phyloP scores from a whole-genome alignment of 2,888 invertebrate genomes.

The Quadriops clusia region DNA sequence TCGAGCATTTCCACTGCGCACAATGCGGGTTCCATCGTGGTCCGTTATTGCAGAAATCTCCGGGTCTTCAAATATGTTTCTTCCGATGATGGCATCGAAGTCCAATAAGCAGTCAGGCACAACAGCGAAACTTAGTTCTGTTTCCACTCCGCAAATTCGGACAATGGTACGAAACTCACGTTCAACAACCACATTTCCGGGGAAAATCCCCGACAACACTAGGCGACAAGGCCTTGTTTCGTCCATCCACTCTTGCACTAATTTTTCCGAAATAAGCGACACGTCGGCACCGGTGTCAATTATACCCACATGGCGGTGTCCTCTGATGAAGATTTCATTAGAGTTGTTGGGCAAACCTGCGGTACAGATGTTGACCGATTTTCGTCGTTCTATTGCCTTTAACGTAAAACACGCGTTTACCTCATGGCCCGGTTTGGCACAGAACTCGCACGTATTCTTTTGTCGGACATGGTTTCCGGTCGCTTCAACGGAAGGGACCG shows the following conservation, averaged over 20 bases:
- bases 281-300: constrained; percentile 12
- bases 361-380: constrained; percentile 11
- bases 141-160: too few relatives aligned
- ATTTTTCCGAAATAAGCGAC: constrained; percentile 11
- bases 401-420: constrained; percentile 12
- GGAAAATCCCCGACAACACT: neutral
- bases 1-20: constrained; percentile 6
- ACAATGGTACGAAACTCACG: too few relatives aligned
- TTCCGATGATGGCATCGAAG: constrained; percentile 11
- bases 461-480: too few relatives aligned
- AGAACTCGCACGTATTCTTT: constrained; percentile 11
- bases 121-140: constrained; percentile 7
- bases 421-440: constrained; percentile 13
- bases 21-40: constrained; percentile 6
- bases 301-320: constrained; percentile 9
- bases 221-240: neutral
- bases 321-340: constrained; percentile 6
- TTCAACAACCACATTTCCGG: too few relatives aligned
- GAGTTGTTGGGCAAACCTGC: constrained; percentile 4
- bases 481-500: too few relatives aligned
- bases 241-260: neutral
- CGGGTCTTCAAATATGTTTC: constrained; percentile 9
- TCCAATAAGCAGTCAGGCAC: constrained; percentile 9
- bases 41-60: constrained; percentile 8
- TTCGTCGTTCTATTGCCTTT: constrained; percentile 12